phyloP scores from a whole-genome alignment of 2,797 vertebrate species.

The Pelobates cultripes region DNA sequence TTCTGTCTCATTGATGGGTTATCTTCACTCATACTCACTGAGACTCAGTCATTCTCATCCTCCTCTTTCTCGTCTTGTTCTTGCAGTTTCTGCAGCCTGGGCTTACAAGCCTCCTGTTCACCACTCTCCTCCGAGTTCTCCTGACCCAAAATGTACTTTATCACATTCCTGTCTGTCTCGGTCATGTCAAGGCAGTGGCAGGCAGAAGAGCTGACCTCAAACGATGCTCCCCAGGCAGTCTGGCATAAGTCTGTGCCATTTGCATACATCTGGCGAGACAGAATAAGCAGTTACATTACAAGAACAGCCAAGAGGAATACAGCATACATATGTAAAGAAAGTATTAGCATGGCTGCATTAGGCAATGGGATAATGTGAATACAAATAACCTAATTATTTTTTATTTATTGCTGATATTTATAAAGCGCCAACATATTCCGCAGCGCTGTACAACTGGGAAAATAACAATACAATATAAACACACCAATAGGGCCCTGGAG shows the following conservation, averaged over 20 bases:
- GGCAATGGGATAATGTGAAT: no score
- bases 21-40: no score
- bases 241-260: conserved; percentile 69
- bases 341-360: no score
- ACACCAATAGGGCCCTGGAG: no score
- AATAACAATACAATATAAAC: no score
- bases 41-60: conserved; percentile 52
- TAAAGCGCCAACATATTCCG: no score
- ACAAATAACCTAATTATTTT: no score
- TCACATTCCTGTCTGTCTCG: conserved; percentile 59
- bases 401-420: no score
- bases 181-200: conserved; percentile 72
- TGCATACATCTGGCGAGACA: conserved; percentile 62
- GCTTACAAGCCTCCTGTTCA: conserved; percentile 60
- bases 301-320: no score
- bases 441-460: no score
- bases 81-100: conserved; percentile 49
- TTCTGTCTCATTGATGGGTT: no score
- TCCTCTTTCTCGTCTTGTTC: conserved; percentile 13
- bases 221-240: conserved; percentile 69
- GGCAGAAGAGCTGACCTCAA: conserved; percentile 63
- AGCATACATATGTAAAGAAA: no score
- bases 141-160: conserved; percentile 56
- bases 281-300: background rate
- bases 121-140: conserved; percentile 59